These are phyloP conservation scores for Leptonema lineaticorne DNA, from an alignment of 1,140 invertebrate genomes.

Conservation along the genomic window DNA sequence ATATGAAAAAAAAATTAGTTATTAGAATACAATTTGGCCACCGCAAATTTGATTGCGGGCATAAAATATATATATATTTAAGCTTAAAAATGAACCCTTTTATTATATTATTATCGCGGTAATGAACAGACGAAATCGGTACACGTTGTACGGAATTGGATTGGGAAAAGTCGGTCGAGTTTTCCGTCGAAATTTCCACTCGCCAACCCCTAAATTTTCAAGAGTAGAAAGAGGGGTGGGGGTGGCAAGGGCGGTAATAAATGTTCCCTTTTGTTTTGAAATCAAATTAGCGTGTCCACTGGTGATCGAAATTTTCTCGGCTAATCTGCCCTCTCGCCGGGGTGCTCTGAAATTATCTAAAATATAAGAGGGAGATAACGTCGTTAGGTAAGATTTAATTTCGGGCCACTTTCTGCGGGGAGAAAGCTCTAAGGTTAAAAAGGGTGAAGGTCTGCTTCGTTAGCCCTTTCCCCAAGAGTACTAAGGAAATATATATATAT, in stretches of 20 bases:
- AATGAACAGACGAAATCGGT: too few relatives aligned
- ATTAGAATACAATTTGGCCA: too few relatives aligned
- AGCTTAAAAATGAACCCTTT: too few relatives aligned
- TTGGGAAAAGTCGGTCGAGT: not conserved
- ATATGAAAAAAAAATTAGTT: too few relatives aligned
- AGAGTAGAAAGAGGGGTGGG: too few relatives aligned
- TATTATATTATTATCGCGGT: too few relatives aligned
- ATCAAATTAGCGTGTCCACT: conserved; percentile 27
- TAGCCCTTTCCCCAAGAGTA: conserved; percentile 5
- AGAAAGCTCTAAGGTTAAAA: conserved; percentile 35
- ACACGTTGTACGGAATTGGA: too few relatives aligned
- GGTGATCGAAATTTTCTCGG: conserved; percentile 20
- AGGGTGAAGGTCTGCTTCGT: conserved; percentile 29
- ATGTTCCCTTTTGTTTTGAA: conserved; percentile 23
- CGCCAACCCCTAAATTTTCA: too few relatives aligned
- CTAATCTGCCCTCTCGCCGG: conserved; percentile 7
- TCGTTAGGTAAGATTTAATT: conserved; percentile 39
- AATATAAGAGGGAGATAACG: conserved; percentile 39
- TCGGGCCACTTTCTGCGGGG: conserved; percentile 31
- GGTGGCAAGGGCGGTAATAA: too few relatives aligned
- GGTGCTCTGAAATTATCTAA: conserved; percentile 30
- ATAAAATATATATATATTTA: too few relatives aligned
- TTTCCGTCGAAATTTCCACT: conserved; percentile 5
- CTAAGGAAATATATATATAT: conserved; percentile 5
- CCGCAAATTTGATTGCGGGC: too few relatives aligned